A percentile compares a stretch with the other conserved stretches of the same genome.
Conservation (phyloP, 2,113 vertebrate species). For the Microtus pennsylvanicus region DNA sequence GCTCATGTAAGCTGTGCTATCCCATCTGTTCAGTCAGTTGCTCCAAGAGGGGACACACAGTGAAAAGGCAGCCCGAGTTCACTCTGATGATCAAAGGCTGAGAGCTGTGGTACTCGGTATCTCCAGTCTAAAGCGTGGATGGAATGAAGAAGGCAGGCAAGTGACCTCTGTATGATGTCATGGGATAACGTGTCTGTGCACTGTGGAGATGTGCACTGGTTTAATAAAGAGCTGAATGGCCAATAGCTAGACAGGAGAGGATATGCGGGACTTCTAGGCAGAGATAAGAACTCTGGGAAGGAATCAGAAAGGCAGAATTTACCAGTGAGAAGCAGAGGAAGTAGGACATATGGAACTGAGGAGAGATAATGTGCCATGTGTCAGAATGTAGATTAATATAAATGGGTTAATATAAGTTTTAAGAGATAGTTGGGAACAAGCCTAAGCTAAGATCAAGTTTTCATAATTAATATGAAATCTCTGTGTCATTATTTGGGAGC, state of each 20-base stretch:
- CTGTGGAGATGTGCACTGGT: neutral
- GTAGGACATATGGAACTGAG: neutral
- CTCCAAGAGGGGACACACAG: neutral
- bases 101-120: accelerated
- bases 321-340: neutral
- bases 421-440: neutral
- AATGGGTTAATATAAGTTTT: neutral
- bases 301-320: neutral
- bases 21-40: neutral
- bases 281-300: neutral
- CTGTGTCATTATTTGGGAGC: neutral
- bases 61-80: neutral
- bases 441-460: neutral
- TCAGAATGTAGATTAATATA: too few relatives aligned
- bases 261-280: neutral
- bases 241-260: neutral
- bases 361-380: neutral
- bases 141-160: neutral
- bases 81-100: neutral
- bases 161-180: neutral
- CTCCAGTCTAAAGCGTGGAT: neutral
- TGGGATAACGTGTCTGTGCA: neutral
- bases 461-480: neutral
- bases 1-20: accelerated
- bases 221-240: neutral